These are phyloP conservation scores for Teleopsis dalmanni DNA, from an alignment of 1,140 invertebrate species.

Conservation along the genomic window DNA sequence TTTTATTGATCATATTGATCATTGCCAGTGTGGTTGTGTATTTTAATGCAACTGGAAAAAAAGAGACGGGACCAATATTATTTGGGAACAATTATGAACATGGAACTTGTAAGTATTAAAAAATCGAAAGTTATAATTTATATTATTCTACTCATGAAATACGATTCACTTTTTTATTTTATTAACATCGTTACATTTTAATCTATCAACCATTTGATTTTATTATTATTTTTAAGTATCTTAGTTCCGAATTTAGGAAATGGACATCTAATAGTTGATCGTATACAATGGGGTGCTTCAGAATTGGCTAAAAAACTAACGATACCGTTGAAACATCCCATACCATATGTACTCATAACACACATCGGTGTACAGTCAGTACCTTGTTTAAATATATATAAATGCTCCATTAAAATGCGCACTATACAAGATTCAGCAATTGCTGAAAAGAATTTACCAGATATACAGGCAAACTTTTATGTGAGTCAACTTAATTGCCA, in stretches of 20 bases:
- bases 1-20: conserved; percentile 24
- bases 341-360: conserved; percentile 44
- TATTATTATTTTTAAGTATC: conserved; percentile 19
- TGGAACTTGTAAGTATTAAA: conserved; percentile 32
- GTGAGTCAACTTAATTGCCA: conserved; percentile 20
- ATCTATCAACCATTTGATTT: too few relatives aligned
- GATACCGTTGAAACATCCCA: conserved; percentile 27
- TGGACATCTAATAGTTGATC: conserved; percentile 40
- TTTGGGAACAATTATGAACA: conserved; percentile 38
- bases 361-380: conserved; percentile 41
- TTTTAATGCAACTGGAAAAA: conserved; percentile 18
- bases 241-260: conserved; percentile 43
- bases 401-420: conserved; percentile 41
- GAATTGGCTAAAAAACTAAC: conserved; percentile 23
- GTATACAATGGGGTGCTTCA: conserved; percentile 47
- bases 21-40: conserved; percentile 24
- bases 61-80: conserved; percentile 16
- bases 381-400: conserved; percentile 28
- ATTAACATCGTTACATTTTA: too few relatives aligned
- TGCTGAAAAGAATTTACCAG: conserved; percentile 29
- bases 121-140: neutral
- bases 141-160: too few relatives aligned
- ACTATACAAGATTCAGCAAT: conserved; percentile 41
- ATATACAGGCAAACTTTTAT: conserved; percentile 44
- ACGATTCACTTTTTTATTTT: too few relatives aligned